phyloP scores from a whole-genome alignment of 2,888 invertebrate species.

The Ctenicera cuprea region DNA sequence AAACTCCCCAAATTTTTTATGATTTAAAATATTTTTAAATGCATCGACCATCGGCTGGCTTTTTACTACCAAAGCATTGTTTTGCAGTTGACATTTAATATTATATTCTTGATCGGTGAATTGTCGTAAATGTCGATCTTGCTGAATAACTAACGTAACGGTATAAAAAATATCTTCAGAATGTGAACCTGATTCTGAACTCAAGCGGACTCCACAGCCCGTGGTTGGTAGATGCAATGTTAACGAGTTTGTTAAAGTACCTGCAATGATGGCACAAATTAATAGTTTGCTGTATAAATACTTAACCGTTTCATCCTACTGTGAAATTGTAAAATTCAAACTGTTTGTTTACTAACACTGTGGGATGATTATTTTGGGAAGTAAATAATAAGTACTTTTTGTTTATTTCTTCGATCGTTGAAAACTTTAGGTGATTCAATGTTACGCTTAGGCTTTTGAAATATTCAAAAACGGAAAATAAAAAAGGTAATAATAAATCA shows the following conservation, averaged over 20 bases:
- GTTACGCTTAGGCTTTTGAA: too few relatives aligned
- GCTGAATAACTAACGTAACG: conserved; percentile 83
- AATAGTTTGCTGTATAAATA: too few relatives aligned
- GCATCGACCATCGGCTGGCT: conserved; percentile 76
- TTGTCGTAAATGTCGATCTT: conserved; percentile 84
- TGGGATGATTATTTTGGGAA: too few relatives aligned
- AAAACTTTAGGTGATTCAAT: too few relatives aligned
- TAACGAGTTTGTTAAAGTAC: conserved; percentile 58
- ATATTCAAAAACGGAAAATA: too few relatives aligned
- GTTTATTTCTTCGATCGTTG: too few relatives aligned
- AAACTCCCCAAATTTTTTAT: conserved; percentile 11
- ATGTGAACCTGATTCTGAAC: conserved; percentile 71
- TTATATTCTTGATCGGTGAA: conserved; percentile 82
- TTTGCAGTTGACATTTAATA: conserved; percentile 78
- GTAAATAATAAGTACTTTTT: too few relatives aligned
- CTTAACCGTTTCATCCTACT: conserved; percentile 11
- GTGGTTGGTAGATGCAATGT: conserved; percentile 76
- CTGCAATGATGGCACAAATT: conserved; percentile 51
- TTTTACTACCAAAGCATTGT: conserved; percentile 75
- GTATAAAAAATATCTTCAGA: conserved; percentile 78
- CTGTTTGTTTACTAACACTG: neutral
- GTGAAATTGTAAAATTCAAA: conserved; percentile 14
- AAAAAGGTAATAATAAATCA: neutral
- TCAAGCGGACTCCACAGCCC: conserved; percentile 82
- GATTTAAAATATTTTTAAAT: conserved; percentile 68